Evolutionary conservation across 2,888 invertebrate genomes (phyloP), one percentile per base, ranked within the genome.

Genomic region (Ctenicera cuprea): DNA sequence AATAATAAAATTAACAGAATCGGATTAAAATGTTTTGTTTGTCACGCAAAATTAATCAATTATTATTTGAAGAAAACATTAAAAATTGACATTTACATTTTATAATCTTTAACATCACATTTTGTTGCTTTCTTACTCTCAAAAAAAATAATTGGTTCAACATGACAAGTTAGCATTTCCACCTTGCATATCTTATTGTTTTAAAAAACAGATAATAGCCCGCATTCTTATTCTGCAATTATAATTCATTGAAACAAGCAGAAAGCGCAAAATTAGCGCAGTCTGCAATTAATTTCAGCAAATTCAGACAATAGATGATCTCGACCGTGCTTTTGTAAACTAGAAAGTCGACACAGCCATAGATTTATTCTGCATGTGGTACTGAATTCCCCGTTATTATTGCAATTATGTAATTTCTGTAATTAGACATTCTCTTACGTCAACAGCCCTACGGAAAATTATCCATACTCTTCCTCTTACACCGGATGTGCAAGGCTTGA

Each of bases 211-310:
- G 2, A 26, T n/a, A n/a, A n/a, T n/a, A n/a, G n/a, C n/a, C n/a
- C n/a, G n/a, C n/a, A 26, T 26, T 2, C 5, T 3, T 26, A 26
- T 41, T n/a, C n/a, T 50, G 18, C 22, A 50, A 54, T 26, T 54
- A 54, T 54, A 14, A 33, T 26, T 5, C 45, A 45, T 18, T 45
- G 30, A 14, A 54, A 30, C 14, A 54, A 1, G 26, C 54, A 54
- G 54, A 54, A 54, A 54, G 54, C 54, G 54, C 26, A 54, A 54
- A 54, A 54, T 54, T 26, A 54, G n/a, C 9, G 30, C 33, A 14
- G 3, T 45, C 14, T 26, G n/a, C 14, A 54, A 54, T 54, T 54
- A 54, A 54, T 54, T 30, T 30, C 30, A 30, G 14, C 14, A 33
- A 14, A 33, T 22, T 30, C 30, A 41, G 16, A 54, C 54, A 54